Evolutionary conservation across 2,113 vertebrate genomes (phyloP), one percentile per base, ranked within the genome.

Genomic region (Hylia prasina): DNA sequence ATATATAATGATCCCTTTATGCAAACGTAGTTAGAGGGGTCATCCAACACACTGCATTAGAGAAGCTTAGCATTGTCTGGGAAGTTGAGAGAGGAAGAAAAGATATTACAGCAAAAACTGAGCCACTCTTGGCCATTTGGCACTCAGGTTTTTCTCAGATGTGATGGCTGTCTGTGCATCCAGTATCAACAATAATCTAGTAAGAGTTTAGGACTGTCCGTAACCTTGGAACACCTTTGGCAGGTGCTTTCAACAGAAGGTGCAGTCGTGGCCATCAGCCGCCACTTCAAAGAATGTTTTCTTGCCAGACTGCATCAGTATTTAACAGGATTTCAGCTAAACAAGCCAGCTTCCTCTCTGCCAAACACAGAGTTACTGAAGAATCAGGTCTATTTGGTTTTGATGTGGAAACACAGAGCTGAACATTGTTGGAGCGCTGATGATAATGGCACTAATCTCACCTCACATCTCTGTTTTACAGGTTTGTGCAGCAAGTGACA

Each of bases 281-380:
- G 40, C 4, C 2, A n/a, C 3, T 64, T 39, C 20, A 60, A 71
- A 64, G 6, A 35, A 4, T n/a, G n/a, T 68, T 39, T 64, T 87
- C 22, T 83, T 92, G 40, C 27, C 53, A 65, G 45, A 16, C 3
- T 0, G 0, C 22, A 45, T 19, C 9, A 31, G 15, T 64, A 45
- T 80, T 76, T 64, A 88, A 69, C 3, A n/a, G 10, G 14, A 82
- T 77, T 76, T 61, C 60, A 22, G 15, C 22, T 86, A 64, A 85
- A 53, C 0, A 27, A 79, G 10, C 1, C 27, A 66, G 3, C 19
- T 72, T 86, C 73, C 24, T 24, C 13, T 40, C 27, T 42, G 47
- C 11, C 42, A 77, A n/a, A 31, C 42, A 66, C 25, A 56, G 17
- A 50, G 6, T 39, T 60, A 56, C 15, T 42, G 44, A 40, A 86